Evolutionary conservation across 2,888 invertebrate species (phyloP).

Genomic region (Diarsia mendica): DNA sequence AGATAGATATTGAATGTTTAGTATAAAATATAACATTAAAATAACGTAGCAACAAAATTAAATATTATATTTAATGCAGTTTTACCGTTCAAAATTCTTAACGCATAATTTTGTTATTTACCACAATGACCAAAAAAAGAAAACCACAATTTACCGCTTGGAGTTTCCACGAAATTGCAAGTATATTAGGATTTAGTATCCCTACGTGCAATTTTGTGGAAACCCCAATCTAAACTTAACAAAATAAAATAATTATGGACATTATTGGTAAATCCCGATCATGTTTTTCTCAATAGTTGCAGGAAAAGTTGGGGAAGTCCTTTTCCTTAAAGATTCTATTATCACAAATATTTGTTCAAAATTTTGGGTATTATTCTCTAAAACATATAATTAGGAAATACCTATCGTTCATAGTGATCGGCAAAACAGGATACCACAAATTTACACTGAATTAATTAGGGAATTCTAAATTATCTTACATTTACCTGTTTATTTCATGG

Average conservation of each 20-base stretch:
- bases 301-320: background rate
- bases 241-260: too few relatives aligned
- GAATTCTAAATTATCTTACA: conserved; percentile 14
- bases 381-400: conserved; percentile 15
- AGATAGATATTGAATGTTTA: background rate
- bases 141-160: background rate
- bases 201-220: background rate
- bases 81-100: background rate
- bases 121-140: background rate
- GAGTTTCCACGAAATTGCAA: too few relatives aligned
- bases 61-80: too few relatives aligned
- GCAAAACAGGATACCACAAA: conserved; percentile 27
- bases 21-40: background rate
- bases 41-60: background rate
- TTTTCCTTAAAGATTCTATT: background rate
- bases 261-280: background rate
- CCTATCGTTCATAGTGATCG: background rate
- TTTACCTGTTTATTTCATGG: conserved; percentile 28
- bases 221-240: background rate
- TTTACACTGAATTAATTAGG: background rate
- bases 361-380: conserved; percentile 5
- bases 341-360: background rate
- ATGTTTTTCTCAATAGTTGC: background rate
- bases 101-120: background rate
- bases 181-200: background rate